phyloP scores from a whole-genome alignment of 2,888 invertebrate genomes.

The Trachelus troglodyta region DNA sequence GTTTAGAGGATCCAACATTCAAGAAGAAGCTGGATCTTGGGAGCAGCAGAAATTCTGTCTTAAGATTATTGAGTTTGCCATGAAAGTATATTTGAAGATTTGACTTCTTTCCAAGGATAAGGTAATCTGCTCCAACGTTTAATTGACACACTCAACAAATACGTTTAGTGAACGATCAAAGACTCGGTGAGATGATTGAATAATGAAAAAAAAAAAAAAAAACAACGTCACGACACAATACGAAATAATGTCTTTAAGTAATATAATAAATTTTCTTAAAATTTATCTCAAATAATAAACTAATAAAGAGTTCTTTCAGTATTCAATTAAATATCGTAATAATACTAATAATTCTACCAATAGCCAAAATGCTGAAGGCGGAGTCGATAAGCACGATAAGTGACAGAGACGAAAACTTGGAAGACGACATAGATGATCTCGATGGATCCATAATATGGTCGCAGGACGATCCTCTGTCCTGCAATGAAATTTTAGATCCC shows the following conservation, averaged over 20 bases:
- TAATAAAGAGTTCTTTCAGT: neutral
- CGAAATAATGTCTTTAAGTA: neutral
- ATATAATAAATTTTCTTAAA: neutral
- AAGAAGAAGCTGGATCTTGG: slow-evolving; percentile 26
- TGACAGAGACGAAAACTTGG: slow-evolving; percentile 44
- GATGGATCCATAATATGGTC: slow-evolving; percentile 49
- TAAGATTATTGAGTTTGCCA: slow-evolving; percentile 49
- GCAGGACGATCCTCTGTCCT: slow-evolving; percentile 46
- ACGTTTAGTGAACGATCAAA: neutral
- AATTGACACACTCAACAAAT: neutral
- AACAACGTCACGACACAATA: neutral
- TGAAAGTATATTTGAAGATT: slow-evolving; percentile 43
- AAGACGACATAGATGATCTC: slow-evolving; percentile 44
- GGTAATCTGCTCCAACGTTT: slow-evolving; percentile 39
- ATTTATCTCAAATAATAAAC: neutral
- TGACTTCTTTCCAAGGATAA: slow-evolving; percentile 40
- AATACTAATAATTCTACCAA: neutral
- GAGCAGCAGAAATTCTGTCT: slow-evolving; percentile 27
- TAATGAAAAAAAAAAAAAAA: neutral
- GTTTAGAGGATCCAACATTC: slow-evolving; percentile 28
- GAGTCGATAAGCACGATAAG: slow-evolving; percentile 45
- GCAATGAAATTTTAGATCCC: slow-evolving; percentile 37
- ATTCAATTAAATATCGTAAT: too few relatives aligned
- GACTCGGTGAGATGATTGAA: neutral
- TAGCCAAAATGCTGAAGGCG: slow-evolving; percentile 8